Evolutionary conservation across 2,888 invertebrate genomes (phyloP), one percentile per base, ranked within the genome.

Genomic region (Arctia plantaginis): DNA sequence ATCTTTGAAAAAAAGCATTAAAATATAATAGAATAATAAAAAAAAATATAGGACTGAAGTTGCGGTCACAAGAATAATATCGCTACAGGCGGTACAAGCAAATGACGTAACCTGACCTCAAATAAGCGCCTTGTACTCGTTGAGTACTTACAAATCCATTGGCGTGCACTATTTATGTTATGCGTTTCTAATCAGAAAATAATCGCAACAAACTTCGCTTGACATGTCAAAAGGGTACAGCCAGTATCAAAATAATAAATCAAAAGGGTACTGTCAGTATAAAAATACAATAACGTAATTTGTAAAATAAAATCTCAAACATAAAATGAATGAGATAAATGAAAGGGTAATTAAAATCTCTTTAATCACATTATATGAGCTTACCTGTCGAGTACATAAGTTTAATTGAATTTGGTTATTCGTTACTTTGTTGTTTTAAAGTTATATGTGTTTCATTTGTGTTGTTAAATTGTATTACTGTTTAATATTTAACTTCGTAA

Each of bases 1-100:
- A 51, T 23, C 0, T 51, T 20, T 0, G 51, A n/a, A 55, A 55
- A n/a, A 51, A 51, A 23, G n/a, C 51, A 55, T 55, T n/a, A 55
- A 55, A n/a, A 55, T 55, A 55, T 15, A 15, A 18, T 15, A 44
- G 3, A 44, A 55, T 55, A n/a, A 55, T n/a, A 12, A n/a, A 55
- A 55, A 55, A 12, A 4, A 4, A n/a, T 23, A 55, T 8, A 12
- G 12, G n/a, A 20, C 23, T 55, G 51, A 55, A 55, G 51, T 55
- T 55, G 51, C 51, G 51, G n/a, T 55, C n/a, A n/a, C 51, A n/a
- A 51, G n/a, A n/a, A 55, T n/a, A 55, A 51, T n/a, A 55, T 55
- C 12, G 41, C 41, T 55, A 55, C 51, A 55, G 23, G 51, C 51
- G 2, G 23, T 55, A n/a, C 51, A 23, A 51, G 23, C 0, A 4